Evolutionary conservation across 2,888 invertebrate genomes (phyloP), one percentile per base, ranked within the genome.

Genomic region (Apoda limacodes): DNA sequence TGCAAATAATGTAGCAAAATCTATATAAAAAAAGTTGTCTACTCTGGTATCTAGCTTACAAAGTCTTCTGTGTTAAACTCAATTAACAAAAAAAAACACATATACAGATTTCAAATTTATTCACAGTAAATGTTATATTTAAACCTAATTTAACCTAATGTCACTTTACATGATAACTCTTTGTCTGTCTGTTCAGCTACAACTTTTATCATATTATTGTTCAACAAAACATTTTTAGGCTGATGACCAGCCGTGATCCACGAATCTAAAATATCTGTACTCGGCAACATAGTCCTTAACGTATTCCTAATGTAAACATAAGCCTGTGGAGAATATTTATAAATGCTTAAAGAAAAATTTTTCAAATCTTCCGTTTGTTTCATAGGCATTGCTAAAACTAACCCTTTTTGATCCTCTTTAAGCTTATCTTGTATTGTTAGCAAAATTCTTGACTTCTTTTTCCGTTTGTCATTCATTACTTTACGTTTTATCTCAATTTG

Each of bases 291-390:
- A 3, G 80, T 80, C 36, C 80, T 51, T 43, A 80, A 50, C 5
- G 66, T 67, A 49, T 80, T 80, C 35, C 80, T 64, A 32, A 69
- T 56, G 43, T 80, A 80, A 39, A 80, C 67, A 29, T 80, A 80
- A 0, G 78, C 71, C 46, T 80, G 80, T 0, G 80, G 80, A 0
- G 80, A 78, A 41, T 76, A 78, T 43, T 72, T 78, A 43, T 80
- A 80, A 32, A 78, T 62, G 46, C 71, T 75, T 12, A 80, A 48
- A 0, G 78, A 68, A 31, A 80, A 80, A 40, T 74, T 75, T 47
- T 75, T 78, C 34, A 76, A 55, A 33, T 80, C 80, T 5, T 76
- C 75, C 0, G 80, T 76, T 20, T 80, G 74, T 37, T 66, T 57
- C 30, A 66, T 63, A 0, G 80, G 80, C 80, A 80, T 76, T 0